Base-by-base conservation (phyloP, 2,888 invertebrate species). In the Diachrysia chrysitis region DNA sequence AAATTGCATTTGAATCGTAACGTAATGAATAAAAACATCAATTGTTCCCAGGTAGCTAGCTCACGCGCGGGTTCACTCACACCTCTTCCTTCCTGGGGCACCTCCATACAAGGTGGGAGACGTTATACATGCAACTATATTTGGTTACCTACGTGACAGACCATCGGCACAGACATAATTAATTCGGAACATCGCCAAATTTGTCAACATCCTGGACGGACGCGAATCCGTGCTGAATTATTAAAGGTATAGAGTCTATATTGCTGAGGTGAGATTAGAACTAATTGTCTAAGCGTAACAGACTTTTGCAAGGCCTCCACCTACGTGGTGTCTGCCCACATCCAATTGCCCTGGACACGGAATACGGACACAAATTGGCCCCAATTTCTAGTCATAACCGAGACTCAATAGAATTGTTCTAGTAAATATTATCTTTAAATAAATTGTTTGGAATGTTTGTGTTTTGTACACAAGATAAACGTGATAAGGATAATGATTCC, bases 121-220 rank as follows among this genome's bases (percentile, higher is more conserved):
- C 89, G 88, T 86, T 91, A 88, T 81, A 87, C 85, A 78, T 84
- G 81, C 79, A 84, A 79, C 92, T 92, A 87, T 93, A 94, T 95
- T 93, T 92, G 95, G 95, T 89, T 68, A 84, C 80, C 82, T 91
- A 95, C 95, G 95, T 95, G 94, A 93, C 95, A 91, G 88, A 89
- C 88, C 83, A 89, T 87, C 84, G 81, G 76, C 74, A 65, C 77
- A 83, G 78, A 71, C 82, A 83, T 91, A 94, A 95, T 93, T 94
- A 94, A 94, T 94, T 92, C 93, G 85, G 85, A 86, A 85, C 87
- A 89, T 84, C 88, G 90, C 93, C 92, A 93, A 93, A 93, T 91
- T 90, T 79, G 92, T 85, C 86, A 75, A 83, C 85, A 85, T 87
- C 86, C 87, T 82, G 80, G 66, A 66, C 82, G 69, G 73, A 87